phyloP scores from a whole-genome alignment of 2,888 invertebrate species.

The Nymphalis c-album region DNA sequence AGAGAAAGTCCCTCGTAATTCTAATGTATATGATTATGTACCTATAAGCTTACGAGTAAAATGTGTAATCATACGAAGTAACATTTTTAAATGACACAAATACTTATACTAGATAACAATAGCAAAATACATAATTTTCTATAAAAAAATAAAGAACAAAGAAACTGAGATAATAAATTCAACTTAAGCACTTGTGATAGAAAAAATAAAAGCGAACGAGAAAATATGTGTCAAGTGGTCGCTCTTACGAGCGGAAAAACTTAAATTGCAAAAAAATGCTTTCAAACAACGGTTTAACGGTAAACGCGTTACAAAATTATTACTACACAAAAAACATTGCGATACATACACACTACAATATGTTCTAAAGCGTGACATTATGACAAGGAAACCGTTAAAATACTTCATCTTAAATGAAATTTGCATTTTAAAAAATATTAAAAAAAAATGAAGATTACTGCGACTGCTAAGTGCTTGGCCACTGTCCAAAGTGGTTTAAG shows the following conservation, averaged over 20 bases:
- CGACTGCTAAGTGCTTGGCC: conserved; percentile 17
- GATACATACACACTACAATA: background rate
- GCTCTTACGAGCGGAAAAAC: conserved; percentile 20
- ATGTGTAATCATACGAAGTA: no score
- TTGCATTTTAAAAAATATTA: background rate
- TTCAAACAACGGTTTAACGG: conserved; percentile 21
- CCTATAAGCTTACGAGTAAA: no score
- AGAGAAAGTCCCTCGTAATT: no score
- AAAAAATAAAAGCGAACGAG: conserved; percentile 16
- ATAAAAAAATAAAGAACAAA: background rate
- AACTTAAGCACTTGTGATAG: conserved; percentile 13
- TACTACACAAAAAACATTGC: background rate
- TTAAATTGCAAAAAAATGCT: conserved; percentile 27
- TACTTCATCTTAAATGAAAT: background rate
- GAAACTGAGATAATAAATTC: conserved; percentile 11
- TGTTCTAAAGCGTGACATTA: background rate
- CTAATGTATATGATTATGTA: no score
- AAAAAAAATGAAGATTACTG: background rate
- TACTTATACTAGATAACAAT: background rate
- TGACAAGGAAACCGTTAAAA: no score
- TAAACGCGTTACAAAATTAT: conserved; percentile 15
- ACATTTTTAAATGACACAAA: no score
- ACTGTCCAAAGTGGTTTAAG: conserved; percentile 14
- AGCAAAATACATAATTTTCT: background rate
- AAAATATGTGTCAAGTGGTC: conserved; percentile 28